A percentile compares a stretch with the other conserved stretches of the same genome.
phyloP scores from a whole-genome alignment of 2,797 vertebrate species.

The Phrynocephalus guinanensis region DNA sequence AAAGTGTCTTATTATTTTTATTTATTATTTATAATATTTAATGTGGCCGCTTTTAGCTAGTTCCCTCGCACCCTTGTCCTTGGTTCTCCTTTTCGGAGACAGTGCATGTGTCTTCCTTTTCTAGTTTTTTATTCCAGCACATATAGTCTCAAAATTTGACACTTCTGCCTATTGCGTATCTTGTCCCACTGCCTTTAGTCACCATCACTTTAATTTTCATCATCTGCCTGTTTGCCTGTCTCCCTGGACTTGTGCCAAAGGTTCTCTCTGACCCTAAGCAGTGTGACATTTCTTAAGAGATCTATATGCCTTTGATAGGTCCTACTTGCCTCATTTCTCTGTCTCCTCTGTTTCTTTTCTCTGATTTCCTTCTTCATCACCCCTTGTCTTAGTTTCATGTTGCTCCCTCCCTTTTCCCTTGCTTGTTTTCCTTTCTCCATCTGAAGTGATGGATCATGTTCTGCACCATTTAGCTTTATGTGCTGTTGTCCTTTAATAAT shows the following conservation, averaged over 20 bases:
- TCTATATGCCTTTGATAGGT: neutral
- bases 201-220: too few species aligned
- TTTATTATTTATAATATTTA: too few species aligned
- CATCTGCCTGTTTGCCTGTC: neutral
- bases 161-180: neutral
- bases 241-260: neutral
- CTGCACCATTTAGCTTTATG: too few species aligned
- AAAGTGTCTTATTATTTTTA: too few species aligned
- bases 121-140: neutral
- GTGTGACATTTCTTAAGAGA: neutral
- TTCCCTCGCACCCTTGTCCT: neutral
- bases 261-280: neutral
- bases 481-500: too few species aligned
- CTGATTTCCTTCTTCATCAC: neutral
- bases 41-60: neutral
- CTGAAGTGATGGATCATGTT: neutral
- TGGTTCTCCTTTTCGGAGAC: neutral
- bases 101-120: neutral
- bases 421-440: neutral
- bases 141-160: too few species aligned
- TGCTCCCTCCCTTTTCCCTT: neutral
- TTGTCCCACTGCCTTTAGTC: neutral
- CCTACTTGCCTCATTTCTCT: neutral
- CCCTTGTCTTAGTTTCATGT: neutral
- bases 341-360: neutral